Base-by-base conservation (phyloP, 1,140 invertebrate species). In the Diuraphis noxia region DNA sequence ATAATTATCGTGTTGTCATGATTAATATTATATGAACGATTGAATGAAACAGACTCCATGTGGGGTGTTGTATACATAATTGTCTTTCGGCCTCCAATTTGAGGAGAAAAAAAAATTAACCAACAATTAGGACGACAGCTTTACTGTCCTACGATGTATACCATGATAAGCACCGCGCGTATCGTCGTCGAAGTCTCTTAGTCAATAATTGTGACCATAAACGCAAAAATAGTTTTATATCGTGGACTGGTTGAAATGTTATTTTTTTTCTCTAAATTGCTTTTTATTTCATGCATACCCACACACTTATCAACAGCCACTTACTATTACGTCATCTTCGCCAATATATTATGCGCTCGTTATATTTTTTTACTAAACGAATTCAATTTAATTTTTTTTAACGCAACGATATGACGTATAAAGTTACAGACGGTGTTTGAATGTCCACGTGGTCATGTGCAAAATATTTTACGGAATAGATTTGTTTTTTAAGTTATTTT, bases 281-380 rank as follows among this genome's bases (percentile, higher is more conserved):
- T 85, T 85, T 85, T 85, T 85, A 85, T 43, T 85, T n/a, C 40
- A 85, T 21, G 34, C 2, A 43, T 84, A 84, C 82, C 82, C 81
- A 84, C 82, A 34, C 82, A 43, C 41, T 43, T 43, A 43, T 85
- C 82, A 85, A 43, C 82, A 38, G 82, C 40, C 82, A 41, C 82
- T 85, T 43, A n/a, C 46, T 19, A 43, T 82, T 41, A n/a, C 82
- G n/a, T 85, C 41, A 43, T n/a, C 40, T 6, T 36, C 36, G 30
- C 30, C 40, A 13, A 0, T 85, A 46, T 85, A n/a, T 43, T 82
- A 41, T 13, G 41, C 0, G 7, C 17, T n/a, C 13, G 10, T n/a
- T 43, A 43, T 85, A 30, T 34, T n/a, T 41, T 82, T 85, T 43
- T 85, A 40, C 41, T 21, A 41, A 85, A 2, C n/a, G 23, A 34